A percentile compares a stretch with the other conserved stretches of the same genome.
Conservation (phyloP, 2,113 vertebrate species). For the Felis chaus region DNA sequence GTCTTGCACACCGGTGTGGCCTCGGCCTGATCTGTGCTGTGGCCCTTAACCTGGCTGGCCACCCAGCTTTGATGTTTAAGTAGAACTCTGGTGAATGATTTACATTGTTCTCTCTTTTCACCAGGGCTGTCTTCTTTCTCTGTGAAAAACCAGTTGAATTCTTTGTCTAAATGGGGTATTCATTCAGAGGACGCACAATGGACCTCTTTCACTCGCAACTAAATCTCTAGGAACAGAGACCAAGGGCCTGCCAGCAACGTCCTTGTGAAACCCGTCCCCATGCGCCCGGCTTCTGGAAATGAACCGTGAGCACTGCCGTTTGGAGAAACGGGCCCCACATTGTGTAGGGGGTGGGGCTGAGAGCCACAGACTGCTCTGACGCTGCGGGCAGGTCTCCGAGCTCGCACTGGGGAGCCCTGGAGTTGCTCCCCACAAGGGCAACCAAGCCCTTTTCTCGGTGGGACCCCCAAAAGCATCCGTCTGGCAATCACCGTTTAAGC, state of each 20-base stretch:
- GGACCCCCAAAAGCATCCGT: background rate
- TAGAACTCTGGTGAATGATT: slow-evolving; percentile 68
- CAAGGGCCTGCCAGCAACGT: slow-evolving; percentile 38
- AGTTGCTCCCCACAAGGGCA: background rate
- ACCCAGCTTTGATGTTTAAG: slow-evolving; percentile 50
- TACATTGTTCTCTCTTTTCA: slow-evolving; percentile 66
- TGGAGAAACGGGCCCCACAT: background rate
- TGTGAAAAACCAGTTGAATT: slow-evolving; percentile 68
- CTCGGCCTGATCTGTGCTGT: background rate
- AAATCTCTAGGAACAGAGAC: slow-evolving; percentile 60
- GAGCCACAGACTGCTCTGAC: background rate
- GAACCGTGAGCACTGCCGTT: background rate
- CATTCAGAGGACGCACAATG: slow-evolving; percentile 69
- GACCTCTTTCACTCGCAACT: slow-evolving; percentile 55
- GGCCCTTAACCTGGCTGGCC: slow-evolving; percentile 61
- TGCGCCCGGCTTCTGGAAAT: slow-evolving; percentile 22
- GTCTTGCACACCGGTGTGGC: background rate
- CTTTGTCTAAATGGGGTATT: slow-evolving; percentile 70
- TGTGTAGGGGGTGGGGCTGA: background rate
- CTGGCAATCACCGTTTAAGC: background rate
- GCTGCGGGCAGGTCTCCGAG: fast-evolving
- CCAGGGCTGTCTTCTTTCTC: slow-evolving; percentile 67
- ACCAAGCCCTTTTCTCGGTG: background rate
- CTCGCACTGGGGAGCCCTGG: background rate
- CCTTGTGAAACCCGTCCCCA: slow-evolving; percentile 55